Evolutionary conservation across 1,140 invertebrate genomes (phyloP).

Genomic region (Diorhabda carinulata): DNA sequence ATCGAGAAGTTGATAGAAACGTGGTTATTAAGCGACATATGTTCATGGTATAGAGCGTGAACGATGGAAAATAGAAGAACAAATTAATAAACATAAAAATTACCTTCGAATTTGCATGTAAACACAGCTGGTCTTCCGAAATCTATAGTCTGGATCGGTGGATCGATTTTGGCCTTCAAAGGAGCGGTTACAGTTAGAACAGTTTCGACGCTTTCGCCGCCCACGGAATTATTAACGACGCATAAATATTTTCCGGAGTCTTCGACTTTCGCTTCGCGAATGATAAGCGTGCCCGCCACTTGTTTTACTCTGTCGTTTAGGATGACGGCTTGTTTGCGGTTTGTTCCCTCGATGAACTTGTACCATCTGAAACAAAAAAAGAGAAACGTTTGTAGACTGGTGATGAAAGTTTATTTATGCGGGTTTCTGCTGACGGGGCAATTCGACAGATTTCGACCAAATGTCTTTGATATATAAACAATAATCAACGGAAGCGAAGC

Average conservation of each 20-base stretch:
- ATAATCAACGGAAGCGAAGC: too few relatives aligned
- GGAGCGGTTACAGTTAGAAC: constrained; percentile 89
- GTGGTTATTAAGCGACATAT: too few relatives aligned
- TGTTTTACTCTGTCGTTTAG: constrained; percentile 85
- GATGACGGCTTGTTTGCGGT: constrained; percentile 76
- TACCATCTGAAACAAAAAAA: constrained; percentile 74
- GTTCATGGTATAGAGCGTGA: background rate
- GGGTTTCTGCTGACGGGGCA: too few relatives aligned
- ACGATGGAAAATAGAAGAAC: background rate
- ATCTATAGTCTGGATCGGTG: constrained; percentile 85
- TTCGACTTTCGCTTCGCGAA: constrained; percentile 82
- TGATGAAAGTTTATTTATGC: too few relatives aligned
- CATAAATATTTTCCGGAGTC: constrained; percentile 93
- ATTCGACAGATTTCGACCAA: too few relatives aligned
- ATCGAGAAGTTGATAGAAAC: too few relatives aligned
- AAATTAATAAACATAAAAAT: constrained; percentile 41
- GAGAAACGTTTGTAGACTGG: background rate
- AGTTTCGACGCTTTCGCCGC: constrained; percentile 87
- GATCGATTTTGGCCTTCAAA: constrained; percentile 80
- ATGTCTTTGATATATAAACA: too few relatives aligned
- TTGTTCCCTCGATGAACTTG: constrained; percentile 84
- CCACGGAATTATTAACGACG: constrained; percentile 90
- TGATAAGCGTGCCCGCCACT: constrained; percentile 90
- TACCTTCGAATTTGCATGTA: constrained; percentile 85
- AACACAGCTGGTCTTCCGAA: constrained; percentile 87